A percentile compares a stretch with the other conserved stretches of the same genome.
Conservation (phyloP, 2,888 invertebrate species). For the Lottia scabra region DNA sequence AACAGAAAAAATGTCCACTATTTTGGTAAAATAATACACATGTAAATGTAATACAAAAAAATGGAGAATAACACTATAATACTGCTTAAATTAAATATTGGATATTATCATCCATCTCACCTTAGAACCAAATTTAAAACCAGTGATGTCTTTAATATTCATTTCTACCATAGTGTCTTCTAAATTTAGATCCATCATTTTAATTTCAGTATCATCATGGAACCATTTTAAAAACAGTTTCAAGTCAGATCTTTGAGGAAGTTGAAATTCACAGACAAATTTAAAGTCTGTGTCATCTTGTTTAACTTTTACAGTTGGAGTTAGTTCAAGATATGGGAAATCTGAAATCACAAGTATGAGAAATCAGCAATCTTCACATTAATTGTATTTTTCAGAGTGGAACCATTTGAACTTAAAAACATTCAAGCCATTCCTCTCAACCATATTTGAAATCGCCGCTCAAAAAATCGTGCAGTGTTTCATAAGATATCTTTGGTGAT, state of each 20-base stretch:
- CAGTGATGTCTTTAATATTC: constrained; percentile 17
- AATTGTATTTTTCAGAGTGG: too few species aligned
- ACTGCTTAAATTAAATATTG: too few species aligned
- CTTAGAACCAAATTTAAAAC: constrained; percentile 34
- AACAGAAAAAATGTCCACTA: too few species aligned
- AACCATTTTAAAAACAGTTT: constrained; percentile 20
- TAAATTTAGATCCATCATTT: background rate
- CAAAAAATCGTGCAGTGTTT: too few species aligned
- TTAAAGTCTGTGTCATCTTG: constrained; percentile 29
- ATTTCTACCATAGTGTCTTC: constrained; percentile 4
- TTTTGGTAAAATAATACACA: too few species aligned
- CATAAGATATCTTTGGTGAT: too few species aligned
- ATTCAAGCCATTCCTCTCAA: too few species aligned
- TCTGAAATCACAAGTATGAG: constrained; percentile 19
- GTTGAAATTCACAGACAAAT: constrained; percentile 35
- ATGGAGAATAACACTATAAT: too few species aligned
- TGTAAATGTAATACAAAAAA: too few species aligned
- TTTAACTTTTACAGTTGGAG: constrained; percentile 31
- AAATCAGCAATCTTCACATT: too few species aligned
- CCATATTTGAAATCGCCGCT: too few species aligned
- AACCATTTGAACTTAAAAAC: too few species aligned
- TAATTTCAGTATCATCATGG: constrained; percentile 12
- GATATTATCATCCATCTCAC: constrained; percentile 12
- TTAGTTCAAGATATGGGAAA: constrained; percentile 32
- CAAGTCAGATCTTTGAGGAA: constrained; percentile 18